Conservation (phyloP, 2,797 vertebrate genomes). For the Anniella stebbinsi region DNA sequence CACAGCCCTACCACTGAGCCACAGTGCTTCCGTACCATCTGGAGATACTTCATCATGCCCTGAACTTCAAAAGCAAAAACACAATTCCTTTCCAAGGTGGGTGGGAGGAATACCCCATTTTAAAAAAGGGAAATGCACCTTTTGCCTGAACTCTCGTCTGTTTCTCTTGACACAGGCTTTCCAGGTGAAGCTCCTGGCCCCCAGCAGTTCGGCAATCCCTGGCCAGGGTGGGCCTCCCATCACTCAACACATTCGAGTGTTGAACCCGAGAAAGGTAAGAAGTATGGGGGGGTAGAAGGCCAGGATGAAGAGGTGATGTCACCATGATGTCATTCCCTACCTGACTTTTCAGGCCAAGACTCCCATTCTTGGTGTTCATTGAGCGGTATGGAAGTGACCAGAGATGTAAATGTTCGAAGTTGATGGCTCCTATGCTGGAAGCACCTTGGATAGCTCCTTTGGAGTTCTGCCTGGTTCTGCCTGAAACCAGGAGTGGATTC, state of each 20-base stretch:
- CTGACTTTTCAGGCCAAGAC: neutral
- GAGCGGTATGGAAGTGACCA: neutral
- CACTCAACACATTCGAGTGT: conserved; percentile 9
- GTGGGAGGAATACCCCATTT: neutral
- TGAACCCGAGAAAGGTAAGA: conserved; percentile 38
- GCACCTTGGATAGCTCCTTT: no score
- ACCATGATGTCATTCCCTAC: neutral
- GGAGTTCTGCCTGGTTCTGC: no score
- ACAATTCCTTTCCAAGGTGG: neutral
- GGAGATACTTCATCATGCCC: neutral
- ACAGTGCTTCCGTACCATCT: neutral
- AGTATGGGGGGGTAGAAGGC: rapidly evolving
- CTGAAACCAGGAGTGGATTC: no score
- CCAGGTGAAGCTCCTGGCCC: conserved; percentile 12
- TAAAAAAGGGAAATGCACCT: no score
- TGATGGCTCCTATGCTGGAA: no score
- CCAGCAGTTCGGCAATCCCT: neutral
- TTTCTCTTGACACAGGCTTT: conserved; percentile 7
- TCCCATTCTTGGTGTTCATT: neutral
- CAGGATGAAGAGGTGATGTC: neutral
- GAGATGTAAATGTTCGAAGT: no score
- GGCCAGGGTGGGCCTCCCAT: neutral
- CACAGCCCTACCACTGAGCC: no score
- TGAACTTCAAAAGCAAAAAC: neutral
- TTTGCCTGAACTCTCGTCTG: neutral